Percentiles rank a stretch among this genome's conserved stretches.
phyloP scores from a whole-genome alignment of 2,888 invertebrate species.

The Oscheius sp. region DNA sequence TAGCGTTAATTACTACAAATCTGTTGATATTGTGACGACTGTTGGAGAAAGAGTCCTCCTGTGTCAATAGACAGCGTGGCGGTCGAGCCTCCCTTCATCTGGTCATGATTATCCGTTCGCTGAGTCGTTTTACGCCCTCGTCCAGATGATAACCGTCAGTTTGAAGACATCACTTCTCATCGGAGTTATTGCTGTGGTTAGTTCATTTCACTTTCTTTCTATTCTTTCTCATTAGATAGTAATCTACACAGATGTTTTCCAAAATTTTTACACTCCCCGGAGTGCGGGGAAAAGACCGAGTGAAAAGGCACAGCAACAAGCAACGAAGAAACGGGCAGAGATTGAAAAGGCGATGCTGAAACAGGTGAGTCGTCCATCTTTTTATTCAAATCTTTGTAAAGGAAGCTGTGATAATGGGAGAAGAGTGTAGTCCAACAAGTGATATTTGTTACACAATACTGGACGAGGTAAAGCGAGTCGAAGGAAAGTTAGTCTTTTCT shows the following conservation, averaged over 20 bases:
- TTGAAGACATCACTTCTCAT: neutral
- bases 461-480: slow-evolving; percentile 34
- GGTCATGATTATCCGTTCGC: neutral
- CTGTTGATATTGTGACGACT: too few species aligned
- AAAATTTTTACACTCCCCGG: too few species aligned
- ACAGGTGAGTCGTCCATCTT: neutral
- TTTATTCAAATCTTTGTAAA: neutral
- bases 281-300: neutral
- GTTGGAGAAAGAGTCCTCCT: slow-evolving; percentile 4
- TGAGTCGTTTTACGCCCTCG: neutral
- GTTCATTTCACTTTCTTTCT: neutral
- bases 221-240: neutral
- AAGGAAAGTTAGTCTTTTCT: slow-evolving; percentile 20
- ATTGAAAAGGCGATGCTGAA: slow-evolving; percentile 19
- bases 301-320: slow-evolving; percentile 17
- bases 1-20: too few species aligned
- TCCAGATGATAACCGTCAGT: slow-evolving; percentile 1
- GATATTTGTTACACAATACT: slow-evolving; percentile 37
- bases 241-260: slow-evolving; percentile 7
- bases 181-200: neutral
- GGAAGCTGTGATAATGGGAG: slow-evolving; percentile 20
- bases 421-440: slow-evolving; percentile 39
- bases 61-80: slow-evolving; percentile 14
- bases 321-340: neutral
- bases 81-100: neutral